Conservation (phyloP, 2,888 invertebrate species). For the Sturmia bella region DNA sequence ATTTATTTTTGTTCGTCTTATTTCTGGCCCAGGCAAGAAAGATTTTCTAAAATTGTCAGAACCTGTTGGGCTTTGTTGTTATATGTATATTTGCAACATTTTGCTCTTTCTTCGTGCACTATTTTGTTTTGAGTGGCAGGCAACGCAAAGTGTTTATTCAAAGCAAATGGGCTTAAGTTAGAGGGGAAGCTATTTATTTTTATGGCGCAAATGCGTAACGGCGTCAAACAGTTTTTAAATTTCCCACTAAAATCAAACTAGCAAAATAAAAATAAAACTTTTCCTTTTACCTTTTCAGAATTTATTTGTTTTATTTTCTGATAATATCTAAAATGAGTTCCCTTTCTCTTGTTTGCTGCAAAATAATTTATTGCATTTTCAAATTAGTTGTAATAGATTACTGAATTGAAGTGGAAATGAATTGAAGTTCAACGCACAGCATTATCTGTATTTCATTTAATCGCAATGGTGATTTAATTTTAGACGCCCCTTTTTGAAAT, state of each 20-base stretch:
- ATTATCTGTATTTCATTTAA: slow-evolving; percentile 71
- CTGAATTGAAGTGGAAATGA: slow-evolving; percentile 32
- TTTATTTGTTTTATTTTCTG: slow-evolving; percentile 50
- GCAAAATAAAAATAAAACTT: not conserved
- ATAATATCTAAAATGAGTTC: slow-evolving; percentile 29
- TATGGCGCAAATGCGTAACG: slow-evolving; percentile 60
- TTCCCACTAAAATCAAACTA: not conserved
- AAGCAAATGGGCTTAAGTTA: not conserved
- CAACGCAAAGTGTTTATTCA: slow-evolving; percentile 4
- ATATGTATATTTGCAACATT: slow-evolving; percentile 18
- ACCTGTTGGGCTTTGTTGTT: slow-evolving; percentile 36
- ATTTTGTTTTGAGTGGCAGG: slow-evolving; percentile 34
- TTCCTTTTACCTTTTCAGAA: slow-evolving; percentile 40
- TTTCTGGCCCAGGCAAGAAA: slow-evolving; percentile 75
- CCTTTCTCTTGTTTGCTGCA: not conserved
- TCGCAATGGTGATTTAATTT: slow-evolving; percentile 78
- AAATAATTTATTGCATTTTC: not conserved
- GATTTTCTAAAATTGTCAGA: slow-evolving; percentile 79
- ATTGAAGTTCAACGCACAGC: slow-evolving; percentile 82
- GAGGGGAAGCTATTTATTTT: not conserved
- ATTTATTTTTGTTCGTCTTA: slow-evolving; percentile 36
- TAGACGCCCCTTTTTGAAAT: slow-evolving; percentile 72
- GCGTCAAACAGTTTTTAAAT: slow-evolving; percentile 19
- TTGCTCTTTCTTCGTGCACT: slow-evolving; percentile 9
- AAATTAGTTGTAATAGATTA: slow-evolving; percentile 9